A percentile compares a stretch with the other conserved stretches of the same genome.
Evolutionary conservation across 2,113 vertebrate species (phyloP).

Genomic region (Protobothrops mucrosquamatus): DNA sequence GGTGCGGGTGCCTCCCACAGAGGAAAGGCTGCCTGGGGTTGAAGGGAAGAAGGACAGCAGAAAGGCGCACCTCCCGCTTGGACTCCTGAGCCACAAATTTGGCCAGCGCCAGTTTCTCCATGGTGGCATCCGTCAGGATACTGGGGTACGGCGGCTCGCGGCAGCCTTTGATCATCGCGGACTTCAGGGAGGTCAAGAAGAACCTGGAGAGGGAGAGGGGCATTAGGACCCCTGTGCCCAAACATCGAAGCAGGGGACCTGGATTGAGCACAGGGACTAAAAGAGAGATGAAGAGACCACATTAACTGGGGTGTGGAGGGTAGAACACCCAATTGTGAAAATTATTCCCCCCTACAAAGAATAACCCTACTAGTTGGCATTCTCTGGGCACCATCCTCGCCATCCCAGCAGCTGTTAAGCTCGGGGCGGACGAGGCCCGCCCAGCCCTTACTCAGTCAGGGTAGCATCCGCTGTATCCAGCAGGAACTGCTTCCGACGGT

Average conservation of each 20-base stretch:
- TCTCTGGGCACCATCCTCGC: background rate
- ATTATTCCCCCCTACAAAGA: background rate
- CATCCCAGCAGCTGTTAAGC: background rate
- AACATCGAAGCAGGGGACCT: background rate
- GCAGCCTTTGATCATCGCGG: constrained; percentile 92
- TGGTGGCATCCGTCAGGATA: constrained; percentile 91
- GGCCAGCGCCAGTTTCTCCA: constrained; percentile 92
- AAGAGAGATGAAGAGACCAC: background rate
- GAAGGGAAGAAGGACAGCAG: background rate
- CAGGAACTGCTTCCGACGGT: constrained; percentile 91
- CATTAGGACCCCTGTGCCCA: background rate
- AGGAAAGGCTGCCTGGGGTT: background rate
- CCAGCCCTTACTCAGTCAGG: constrained; percentile 82
- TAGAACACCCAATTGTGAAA: background rate
- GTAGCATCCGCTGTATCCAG: constrained; percentile 87
- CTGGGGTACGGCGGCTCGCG: constrained; percentile 90
- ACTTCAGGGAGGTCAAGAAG: constrained; percentile 85
- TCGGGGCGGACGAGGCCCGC: rapidly evolving
- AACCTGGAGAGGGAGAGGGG: constrained; percentile 70
- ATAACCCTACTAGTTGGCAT: background rate
- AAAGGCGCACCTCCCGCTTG: constrained; percentile 81
- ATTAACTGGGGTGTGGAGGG: background rate
- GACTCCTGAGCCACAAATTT: constrained; percentile 96
- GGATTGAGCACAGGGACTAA: background rate
- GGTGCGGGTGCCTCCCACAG: background rate